Percentiles rank a stretch among this genome's conserved stretches.
These are phyloP conservation scores for Plusia festucae DNA, from an alignment of 2,888 invertebrate genomes.

Conservation along the genomic window DNA sequence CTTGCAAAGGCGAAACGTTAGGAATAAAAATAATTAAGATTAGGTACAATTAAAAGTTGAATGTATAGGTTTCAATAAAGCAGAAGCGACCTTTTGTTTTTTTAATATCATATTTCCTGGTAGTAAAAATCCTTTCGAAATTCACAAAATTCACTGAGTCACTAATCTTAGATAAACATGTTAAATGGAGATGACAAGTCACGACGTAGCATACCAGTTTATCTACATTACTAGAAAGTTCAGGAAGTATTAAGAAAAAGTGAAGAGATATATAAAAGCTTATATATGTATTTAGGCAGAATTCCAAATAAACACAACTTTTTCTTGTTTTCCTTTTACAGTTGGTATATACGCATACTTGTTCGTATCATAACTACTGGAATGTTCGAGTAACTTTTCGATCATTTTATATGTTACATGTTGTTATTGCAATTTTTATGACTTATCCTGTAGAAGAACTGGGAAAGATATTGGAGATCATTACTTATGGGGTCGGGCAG, in stretches of 20 bases:
- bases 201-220: constrained; percentile 49
- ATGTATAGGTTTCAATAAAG: too few relatives aligned
- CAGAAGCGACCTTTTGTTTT: not conserved
- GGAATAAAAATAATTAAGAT: too few relatives aligned
- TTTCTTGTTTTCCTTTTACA: not conserved
- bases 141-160: constrained; percentile 35
- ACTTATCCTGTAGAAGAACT: too few relatives aligned
- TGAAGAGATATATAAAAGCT: constrained; percentile 29
- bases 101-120: not conserved
- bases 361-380: not conserved
- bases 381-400: constrained; percentile 2
- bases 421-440: not conserved
- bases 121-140: constrained; percentile 33
- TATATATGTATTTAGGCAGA: constrained; percentile 22
- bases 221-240: constrained; percentile 58
- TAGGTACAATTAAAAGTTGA: too few relatives aligned
- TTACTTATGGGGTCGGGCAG: not conserved
- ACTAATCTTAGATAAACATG: constrained; percentile 53
- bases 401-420: too few relatives aligned
- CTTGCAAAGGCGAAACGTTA: too few relatives aligned
- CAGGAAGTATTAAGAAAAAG: constrained; percentile 50
- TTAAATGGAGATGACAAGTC: constrained; percentile 50
- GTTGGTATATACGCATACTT: not conserved
- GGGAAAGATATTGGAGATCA: too few relatives aligned
- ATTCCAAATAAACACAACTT: constrained; percentile 3